A percentile compares a stretch with the other conserved stretches of the same genome.
Evolutionary conservation across 2,888 invertebrate genomes (phyloP).

Genomic region (Acholoe squamosa): DNA sequence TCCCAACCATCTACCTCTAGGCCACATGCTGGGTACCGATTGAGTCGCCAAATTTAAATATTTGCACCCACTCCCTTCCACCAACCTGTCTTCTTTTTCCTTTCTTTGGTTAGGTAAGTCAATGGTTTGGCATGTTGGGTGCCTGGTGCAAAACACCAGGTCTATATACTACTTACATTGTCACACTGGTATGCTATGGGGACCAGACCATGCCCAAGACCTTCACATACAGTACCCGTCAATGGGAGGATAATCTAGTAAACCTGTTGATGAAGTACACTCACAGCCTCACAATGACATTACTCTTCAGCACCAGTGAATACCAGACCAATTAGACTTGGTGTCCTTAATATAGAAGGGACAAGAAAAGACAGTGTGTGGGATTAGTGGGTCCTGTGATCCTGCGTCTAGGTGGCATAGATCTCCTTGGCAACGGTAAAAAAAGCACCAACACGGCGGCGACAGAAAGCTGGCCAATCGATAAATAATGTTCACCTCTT

Average conservation of each 20-base stretch:
- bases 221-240: no score
- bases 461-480: constrained; percentile 14
- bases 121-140: not conserved
- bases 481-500: not conserved
- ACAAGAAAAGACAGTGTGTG: no score
- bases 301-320: no score
- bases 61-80: not conserved
- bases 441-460: not conserved
- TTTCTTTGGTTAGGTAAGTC: not conserved
- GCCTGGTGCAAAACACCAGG: not conserved
- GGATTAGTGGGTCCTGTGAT: not conserved
- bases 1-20: not conserved
- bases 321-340: no score
- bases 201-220: no score
- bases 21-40: not conserved
- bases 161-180: constrained; percentile 24
- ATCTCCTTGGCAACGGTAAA: not conserved
- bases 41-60: not conserved
- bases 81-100: no score
- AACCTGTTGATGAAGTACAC: no score
- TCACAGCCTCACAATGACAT: no score
- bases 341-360: no score
- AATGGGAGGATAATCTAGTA: no score
- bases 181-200: not conserved
- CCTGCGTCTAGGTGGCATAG: not conserved